These are phyloP conservation scores for Sminthurinus aureus DNA, from an alignment of 2,888 invertebrate species.

Conservation along the genomic window DNA sequence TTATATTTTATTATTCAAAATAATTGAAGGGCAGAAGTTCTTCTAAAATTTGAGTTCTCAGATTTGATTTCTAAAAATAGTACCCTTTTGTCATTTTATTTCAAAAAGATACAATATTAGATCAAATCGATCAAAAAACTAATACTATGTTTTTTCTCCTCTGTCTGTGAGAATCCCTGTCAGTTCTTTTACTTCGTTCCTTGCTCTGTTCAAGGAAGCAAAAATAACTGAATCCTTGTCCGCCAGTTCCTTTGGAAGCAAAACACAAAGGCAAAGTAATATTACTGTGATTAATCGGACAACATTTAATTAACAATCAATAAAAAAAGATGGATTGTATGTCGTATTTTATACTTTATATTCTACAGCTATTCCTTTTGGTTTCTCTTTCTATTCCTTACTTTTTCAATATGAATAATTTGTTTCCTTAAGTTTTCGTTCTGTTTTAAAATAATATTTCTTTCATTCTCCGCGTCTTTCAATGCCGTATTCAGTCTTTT, in stretches of 20 bases:
- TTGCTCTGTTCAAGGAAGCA: constrained; percentile 45
- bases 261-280: background rate
- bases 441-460: constrained; percentile 44
- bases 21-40: too few relatives aligned
- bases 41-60: too few relatives aligned
- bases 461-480: constrained; percentile 51
- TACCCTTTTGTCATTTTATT: too few relatives aligned
- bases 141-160: too few relatives aligned
- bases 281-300: background rate
- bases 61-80: too few relatives aligned
- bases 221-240: constrained; percentile 48
- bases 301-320: background rate
- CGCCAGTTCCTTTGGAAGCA: constrained; percentile 27
- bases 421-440: constrained; percentile 51
- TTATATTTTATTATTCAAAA: too few relatives aligned
- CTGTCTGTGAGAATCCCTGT: constrained; percentile 38
- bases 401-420: constrained; percentile 40
- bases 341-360: too few relatives aligned
- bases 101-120: too few relatives aligned
- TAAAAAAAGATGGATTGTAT: too few relatives aligned
- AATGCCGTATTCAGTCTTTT: constrained; percentile 38
- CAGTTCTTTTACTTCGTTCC: constrained; percentile 51
- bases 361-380: too few relatives aligned
- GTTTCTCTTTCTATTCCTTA: constrained; percentile 10
- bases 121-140: too few relatives aligned